phyloP scores from a whole-genome alignment of 2,113 vertebrate genomes.

The Nerophis lumbriciformis region DNA sequence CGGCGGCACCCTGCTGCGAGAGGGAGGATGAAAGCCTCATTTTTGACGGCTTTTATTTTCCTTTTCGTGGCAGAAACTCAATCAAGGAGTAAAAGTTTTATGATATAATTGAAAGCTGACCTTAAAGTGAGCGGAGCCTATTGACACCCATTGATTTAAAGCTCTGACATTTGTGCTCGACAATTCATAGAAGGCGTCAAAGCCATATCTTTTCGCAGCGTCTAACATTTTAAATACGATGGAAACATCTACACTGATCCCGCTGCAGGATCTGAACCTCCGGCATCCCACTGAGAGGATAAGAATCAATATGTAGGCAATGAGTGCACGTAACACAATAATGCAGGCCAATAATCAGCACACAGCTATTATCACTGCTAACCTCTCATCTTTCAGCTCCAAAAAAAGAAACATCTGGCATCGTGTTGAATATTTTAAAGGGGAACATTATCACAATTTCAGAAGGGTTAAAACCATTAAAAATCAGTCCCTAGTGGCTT shows the following conservation, averaged over 20 bases:
- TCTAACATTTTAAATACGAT: no score
- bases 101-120: background rate
- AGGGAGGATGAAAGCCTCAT: background rate
- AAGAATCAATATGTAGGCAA: background rate
- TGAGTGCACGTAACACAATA: background rate
- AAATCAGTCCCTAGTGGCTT: no score
- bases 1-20: background rate
- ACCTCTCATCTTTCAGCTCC: background rate
- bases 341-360: conserved; percentile 3
- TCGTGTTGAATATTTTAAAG: background rate
- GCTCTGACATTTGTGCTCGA: background rate
- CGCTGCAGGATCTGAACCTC: background rate
- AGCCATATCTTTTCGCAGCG: no score
- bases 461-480: no score
- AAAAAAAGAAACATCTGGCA: background rate
- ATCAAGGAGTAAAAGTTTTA: background rate
- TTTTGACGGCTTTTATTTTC: background rate
- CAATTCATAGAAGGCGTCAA: background rate
- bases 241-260: no score
- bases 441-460: no score
- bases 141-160: background rate
- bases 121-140: background rate
- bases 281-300: background rate
- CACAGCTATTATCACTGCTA: background rate
- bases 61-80: background rate